These are phyloP conservation scores for Alca torda DNA, from an alignment of 2,797 vertebrate species.

Conservation along the genomic window DNA sequence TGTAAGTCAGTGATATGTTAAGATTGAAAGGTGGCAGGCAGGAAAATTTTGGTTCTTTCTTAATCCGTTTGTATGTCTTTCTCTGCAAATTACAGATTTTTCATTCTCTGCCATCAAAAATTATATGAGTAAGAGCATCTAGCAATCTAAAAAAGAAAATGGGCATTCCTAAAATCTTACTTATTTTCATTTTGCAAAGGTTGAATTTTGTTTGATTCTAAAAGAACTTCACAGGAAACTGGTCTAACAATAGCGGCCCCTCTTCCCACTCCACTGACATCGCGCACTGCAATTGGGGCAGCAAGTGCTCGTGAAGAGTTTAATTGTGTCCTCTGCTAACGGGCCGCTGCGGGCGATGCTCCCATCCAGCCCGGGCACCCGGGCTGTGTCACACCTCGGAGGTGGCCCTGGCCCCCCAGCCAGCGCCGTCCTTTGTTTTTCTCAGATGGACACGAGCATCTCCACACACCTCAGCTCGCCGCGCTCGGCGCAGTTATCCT, in stretches of 20 bases:
- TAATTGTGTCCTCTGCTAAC: background rate
- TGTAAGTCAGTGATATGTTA: background rate
- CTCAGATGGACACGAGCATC: fast-evolving
- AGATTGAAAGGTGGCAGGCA: slow-evolving; percentile 25
- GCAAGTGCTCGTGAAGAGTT: background rate
- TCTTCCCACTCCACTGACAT: background rate
- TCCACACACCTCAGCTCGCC: fast-evolving
- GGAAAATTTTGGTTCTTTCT: background rate
- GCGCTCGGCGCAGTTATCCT: fast-evolving
- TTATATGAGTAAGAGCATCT: background rate
- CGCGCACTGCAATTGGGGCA: fast-evolving
- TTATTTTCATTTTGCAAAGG: slow-evolving; percentile 43
- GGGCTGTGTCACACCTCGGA: background rate
- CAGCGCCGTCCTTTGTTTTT: too few species aligned
- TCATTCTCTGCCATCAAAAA: slow-evolving; percentile 35
- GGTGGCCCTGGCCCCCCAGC: background rate
- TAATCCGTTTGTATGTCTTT: background rate
- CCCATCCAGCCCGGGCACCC: too few species aligned
- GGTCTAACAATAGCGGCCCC: background rate
- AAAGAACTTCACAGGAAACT: background rate
- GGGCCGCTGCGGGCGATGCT: background rate
- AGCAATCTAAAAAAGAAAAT: background rate
- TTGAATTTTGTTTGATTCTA: slow-evolving; percentile 25
- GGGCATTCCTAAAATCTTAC: background rate
- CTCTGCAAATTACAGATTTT: slow-evolving; percentile 1